phyloP scores from a whole-genome alignment of 2,888 invertebrate species.

The Nezara viridula region DNA sequence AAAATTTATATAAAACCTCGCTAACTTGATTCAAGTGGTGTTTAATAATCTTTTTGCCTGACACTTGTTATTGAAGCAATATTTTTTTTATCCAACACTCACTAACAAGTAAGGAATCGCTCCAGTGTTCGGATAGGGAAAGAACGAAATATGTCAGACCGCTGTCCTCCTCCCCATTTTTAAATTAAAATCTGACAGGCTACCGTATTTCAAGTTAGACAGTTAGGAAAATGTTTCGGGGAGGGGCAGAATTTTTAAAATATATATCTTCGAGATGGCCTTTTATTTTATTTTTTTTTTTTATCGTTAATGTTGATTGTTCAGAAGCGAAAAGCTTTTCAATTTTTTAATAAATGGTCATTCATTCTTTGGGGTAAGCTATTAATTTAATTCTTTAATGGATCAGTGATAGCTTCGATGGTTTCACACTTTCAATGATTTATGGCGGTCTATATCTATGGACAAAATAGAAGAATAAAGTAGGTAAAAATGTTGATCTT shows the following conservation, averaged over 20 bases:
- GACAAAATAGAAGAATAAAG: too few species aligned
- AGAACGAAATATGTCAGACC: conserved; percentile 34
- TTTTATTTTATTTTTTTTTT: not conserved
- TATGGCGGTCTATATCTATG: too few species aligned
- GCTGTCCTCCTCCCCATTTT: conserved; percentile 2
- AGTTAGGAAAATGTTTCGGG: not conserved
- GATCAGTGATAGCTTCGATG: not conserved
- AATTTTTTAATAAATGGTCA: not conserved
- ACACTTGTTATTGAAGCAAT: not conserved
- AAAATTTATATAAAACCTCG: too few species aligned
- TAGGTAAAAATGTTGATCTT: too few species aligned
- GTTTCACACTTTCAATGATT: not conserved
- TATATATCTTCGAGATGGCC: conserved; percentile 23
- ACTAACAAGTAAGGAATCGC: not conserved
- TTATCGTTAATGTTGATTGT: conserved; percentile 27
- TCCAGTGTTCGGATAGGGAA: not conserved
- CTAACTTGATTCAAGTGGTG: too few species aligned
- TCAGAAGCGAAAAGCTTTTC: not conserved
- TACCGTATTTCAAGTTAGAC: conserved; percentile 37
- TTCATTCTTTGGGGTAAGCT: not conserved
- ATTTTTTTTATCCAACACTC: not conserved
- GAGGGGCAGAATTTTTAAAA: not conserved
- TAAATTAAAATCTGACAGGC: conserved; percentile 33
- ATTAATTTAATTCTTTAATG: conserved; percentile 16
- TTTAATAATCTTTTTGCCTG: too few species aligned